Conservation (phyloP, 2,888 invertebrate genomes). For the Philopedon plagiatum region DNA sequence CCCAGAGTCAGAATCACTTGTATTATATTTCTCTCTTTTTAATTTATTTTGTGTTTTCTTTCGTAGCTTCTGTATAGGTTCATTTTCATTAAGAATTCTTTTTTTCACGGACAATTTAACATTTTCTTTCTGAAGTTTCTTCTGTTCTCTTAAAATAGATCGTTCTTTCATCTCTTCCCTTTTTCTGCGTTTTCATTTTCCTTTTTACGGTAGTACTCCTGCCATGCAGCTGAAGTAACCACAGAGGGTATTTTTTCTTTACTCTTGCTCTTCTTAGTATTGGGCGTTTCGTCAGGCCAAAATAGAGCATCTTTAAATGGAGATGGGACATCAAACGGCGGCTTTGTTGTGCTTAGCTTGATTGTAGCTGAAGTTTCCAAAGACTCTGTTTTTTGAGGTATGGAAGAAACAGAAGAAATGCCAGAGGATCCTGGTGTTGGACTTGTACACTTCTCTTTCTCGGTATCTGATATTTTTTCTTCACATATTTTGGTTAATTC, state of each 20-base stretch:
- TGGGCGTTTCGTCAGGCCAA: slow-evolving; percentile 4
- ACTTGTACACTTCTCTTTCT: no score
- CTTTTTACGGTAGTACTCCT: background rate
- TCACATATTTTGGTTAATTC: no score
- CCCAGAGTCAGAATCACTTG: background rate
- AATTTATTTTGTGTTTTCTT: background rate
- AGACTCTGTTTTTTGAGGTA: no score
- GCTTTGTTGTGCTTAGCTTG: background rate
- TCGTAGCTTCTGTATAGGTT: background rate
- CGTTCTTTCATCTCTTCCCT: background rate
- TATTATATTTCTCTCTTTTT: background rate
- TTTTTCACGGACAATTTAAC: no score
- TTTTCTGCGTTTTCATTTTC: background rate
- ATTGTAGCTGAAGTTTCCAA: no score
- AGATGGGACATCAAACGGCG: background rate
- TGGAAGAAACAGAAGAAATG: no score
- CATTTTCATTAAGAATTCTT: background rate
- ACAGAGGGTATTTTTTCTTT: slow-evolving; percentile 3
- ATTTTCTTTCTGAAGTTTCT: background rate
- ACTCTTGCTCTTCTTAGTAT: background rate
- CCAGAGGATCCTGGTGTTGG: no score
- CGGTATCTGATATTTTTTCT: no score
- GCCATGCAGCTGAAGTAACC: background rate
- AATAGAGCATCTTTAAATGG: slow-evolving; percentile 12
- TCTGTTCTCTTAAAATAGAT: background rate